phyloP scores from a whole-genome alignment of 2,113 vertebrate genomes.

The Prunella himalayana region DNA sequence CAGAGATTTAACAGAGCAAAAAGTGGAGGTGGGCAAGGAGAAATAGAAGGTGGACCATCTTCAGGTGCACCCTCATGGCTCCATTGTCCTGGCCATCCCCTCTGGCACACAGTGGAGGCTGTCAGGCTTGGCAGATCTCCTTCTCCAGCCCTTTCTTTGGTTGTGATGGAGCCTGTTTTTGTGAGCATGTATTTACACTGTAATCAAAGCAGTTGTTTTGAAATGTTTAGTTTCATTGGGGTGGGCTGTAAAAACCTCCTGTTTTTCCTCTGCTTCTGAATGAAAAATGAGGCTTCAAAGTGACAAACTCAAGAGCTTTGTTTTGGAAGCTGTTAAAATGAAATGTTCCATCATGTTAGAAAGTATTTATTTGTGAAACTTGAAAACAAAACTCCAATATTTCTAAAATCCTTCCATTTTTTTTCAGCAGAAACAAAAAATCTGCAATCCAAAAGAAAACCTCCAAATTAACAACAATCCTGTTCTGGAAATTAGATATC shows the following conservation, averaged over 20 bases:
- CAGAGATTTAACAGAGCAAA: not conserved
- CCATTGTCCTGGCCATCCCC: not conserved
- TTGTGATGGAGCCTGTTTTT: not conserved
- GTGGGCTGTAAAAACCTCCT: not conserved
- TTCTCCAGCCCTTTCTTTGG: rapidly evolving
- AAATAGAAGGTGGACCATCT: not conserved
- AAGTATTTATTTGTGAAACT: not conserved
- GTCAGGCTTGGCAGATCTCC: not conserved
- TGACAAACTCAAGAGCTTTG: not conserved
- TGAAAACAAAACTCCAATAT: not conserved
- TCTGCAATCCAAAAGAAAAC: not conserved
- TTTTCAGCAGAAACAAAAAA: not conserved
- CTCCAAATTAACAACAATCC: not conserved
- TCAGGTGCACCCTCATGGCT: not conserved
- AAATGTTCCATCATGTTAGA: not conserved
- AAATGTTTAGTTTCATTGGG: not conserved
- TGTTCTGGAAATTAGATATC: not conserved
- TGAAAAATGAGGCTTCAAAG: not conserved
- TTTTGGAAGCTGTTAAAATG: not conserved
- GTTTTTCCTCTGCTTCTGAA: not conserved
- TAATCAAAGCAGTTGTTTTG: not conserved
- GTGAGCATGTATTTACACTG: not conserved
- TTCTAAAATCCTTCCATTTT: not conserved
- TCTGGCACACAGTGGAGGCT: not conserved
- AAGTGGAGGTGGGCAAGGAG: not conserved